These are phyloP conservation scores for Styela plicata DNA, from an alignment of 23 tunicate genomes.

Conservation along the genomic window DNA sequence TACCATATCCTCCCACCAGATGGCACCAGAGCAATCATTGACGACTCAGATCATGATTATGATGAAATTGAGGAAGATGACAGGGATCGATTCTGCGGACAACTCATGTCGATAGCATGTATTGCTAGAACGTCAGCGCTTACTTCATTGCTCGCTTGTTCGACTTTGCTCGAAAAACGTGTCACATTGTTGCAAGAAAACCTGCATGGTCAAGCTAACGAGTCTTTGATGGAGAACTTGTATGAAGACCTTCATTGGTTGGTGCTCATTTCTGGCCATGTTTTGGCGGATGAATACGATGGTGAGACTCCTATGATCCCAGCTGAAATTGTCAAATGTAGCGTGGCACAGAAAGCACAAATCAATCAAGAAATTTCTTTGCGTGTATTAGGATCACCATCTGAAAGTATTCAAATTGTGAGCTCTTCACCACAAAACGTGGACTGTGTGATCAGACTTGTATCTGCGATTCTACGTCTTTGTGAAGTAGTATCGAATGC, in stretches of 20 bases:
- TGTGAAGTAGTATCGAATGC: slow-evolving; percentile 35
- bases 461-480: slow-evolving; percentile 29
- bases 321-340: slow-evolving; percentile 36
- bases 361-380: slow-evolving; percentile 44
- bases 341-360: slow-evolving; percentile 42
- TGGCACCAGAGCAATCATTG: slow-evolving; percentile 36
- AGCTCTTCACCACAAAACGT: slow-evolving; percentile 22
- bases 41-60: slow-evolving; percentile 40
- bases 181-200: neutral
- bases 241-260: slow-evolving; percentile 86
- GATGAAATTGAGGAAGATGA: slow-evolving; percentile 81
- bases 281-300: slow-evolving; percentile 57
- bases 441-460: neutral
- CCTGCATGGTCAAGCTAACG: neutral
- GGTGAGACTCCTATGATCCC: slow-evolving; percentile 75
- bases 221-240: slow-evolving; percentile 14
- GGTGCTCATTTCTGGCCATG: slow-evolving; percentile 48
- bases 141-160: slow-evolving; percentile 13
- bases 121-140: slow-evolving; percentile 33
- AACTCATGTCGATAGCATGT: slow-evolving; percentile 47
- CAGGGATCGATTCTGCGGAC: slow-evolving; percentile 40
- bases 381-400: slow-evolving; percentile 64
- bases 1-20: slow-evolving; percentile 62
- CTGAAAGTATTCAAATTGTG: slow-evolving; percentile 5
- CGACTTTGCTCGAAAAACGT: neutral